These are phyloP conservation scores for Lepidurus apus DNA, from an alignment of 1,140 invertebrate genomes.

Conservation along the genomic window DNA sequence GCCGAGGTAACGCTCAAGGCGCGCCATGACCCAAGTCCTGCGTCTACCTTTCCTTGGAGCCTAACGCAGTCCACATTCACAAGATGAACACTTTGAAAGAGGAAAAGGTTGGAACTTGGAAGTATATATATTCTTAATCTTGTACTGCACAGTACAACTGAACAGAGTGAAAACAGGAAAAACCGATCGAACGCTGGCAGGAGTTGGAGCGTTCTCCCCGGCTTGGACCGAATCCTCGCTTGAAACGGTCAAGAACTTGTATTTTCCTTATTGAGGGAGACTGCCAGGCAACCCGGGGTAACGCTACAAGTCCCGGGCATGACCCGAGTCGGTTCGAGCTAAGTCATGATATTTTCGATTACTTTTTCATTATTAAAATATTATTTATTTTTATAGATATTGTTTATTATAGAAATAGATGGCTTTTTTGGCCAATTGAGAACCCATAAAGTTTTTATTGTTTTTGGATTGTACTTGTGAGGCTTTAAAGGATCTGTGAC, in stretches of 20 bases:
- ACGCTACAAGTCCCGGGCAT: background rate
- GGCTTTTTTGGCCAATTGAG: background rate
- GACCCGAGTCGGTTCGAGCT: slow-evolving; percentile 1
- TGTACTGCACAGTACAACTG: too few species aligned
- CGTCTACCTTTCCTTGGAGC: too few species aligned
- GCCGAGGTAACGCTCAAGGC: background rate
- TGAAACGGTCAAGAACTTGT: too few species aligned
- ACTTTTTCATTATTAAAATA: background rate
- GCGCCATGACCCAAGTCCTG: background rate
- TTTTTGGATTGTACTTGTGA: background rate
- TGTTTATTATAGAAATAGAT: background rate
- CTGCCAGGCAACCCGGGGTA: background rate
- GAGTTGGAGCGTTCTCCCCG: too few species aligned
- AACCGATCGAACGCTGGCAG: too few species aligned
- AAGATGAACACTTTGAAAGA: too few species aligned
- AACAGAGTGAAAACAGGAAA: too few species aligned
- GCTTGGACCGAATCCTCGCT: too few species aligned
- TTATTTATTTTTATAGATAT: background rate
- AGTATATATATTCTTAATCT: too few species aligned
- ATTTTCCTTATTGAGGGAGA: background rate
- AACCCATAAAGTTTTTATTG: background rate
- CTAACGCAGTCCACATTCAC: too few species aligned
- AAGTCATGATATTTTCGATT: background rate
- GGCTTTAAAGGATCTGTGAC: too few species aligned
- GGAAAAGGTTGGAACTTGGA: too few species aligned